phyloP scores from a whole-genome alignment of 2,888 invertebrate genomes.

The Morinoia aosen region DNA sequence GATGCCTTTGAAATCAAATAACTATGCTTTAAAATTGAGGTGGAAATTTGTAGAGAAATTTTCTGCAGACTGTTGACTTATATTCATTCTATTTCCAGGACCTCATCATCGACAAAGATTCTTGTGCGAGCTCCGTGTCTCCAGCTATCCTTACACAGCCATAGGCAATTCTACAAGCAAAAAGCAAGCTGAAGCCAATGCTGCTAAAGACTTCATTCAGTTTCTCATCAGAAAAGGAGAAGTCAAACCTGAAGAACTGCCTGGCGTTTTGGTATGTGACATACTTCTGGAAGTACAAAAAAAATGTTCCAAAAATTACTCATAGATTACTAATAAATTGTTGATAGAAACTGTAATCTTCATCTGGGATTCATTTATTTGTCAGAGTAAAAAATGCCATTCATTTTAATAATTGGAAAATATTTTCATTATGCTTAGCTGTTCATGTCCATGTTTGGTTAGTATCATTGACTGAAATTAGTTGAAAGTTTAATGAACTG shows the following conservation, averaged over 20 bases:
- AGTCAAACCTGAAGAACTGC: constrained; percentile 79
- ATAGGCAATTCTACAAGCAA: constrained; percentile 93
- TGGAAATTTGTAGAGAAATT: background rate
- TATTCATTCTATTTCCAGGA: constrained; percentile 74
- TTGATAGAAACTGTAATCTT: background rate
- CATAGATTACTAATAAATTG: background rate
- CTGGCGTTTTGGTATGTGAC: constrained; percentile 70
- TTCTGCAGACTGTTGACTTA: background rate
- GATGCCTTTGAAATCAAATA: background rate
- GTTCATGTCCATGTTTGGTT: too few relatives aligned
- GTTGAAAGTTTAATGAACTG: background rate
- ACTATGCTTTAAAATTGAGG: background rate
- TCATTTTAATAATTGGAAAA: background rate
- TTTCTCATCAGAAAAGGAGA: constrained; percentile 84
- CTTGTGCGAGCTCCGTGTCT: constrained; percentile 89
- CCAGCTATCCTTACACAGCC: constrained; percentile 85
- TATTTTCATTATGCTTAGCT: background rate
- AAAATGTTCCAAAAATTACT: background rate
- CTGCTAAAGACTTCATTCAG: constrained; percentile 90
- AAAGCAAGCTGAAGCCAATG: constrained; percentile 95
- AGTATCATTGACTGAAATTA: background rate
- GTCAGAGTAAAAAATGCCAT: background rate
- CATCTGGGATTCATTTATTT: background rate
- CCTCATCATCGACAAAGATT: constrained; percentile 91
- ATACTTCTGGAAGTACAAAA: background rate